These are phyloP conservation scores for Melinopterus prodromus DNA, from an alignment of 2,888 invertebrate genomes.

Conservation along the genomic window DNA sequence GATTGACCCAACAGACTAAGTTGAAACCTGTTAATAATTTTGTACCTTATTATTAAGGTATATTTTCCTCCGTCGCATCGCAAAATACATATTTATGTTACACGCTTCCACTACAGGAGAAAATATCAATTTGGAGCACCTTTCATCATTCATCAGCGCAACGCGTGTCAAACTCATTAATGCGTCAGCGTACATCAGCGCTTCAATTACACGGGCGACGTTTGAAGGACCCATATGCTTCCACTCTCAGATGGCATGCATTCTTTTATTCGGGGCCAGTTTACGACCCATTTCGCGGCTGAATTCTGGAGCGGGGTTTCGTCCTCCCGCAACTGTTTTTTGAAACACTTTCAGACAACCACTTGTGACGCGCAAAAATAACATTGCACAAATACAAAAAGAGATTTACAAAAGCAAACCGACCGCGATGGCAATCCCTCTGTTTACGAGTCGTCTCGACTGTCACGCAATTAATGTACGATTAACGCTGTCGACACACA, in stretches of 20 bases:
- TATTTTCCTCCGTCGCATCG: too few relatives aligned
- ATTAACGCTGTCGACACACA: neutral
- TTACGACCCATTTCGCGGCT: constrained; percentile 17
- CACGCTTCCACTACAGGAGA: neutral
- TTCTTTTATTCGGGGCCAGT: neutral
- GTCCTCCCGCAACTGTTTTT: constrained; percentile 12
- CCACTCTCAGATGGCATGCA: neutral
- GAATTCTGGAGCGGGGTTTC: constrained; percentile 20
- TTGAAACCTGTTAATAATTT: too few relatives aligned
- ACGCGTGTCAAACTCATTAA: neutral
- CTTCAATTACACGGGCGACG: neutral
- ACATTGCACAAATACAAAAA: constrained; percentile 19
- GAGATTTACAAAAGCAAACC: constrained; percentile 10
- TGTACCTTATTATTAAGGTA: too few relatives aligned
- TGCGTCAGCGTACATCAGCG: neutral
- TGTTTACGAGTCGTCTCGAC: neutral
- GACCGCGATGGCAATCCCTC: neutral
- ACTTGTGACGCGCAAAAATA: constrained; percentile 11
- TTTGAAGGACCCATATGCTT: constrained; percentile 4
- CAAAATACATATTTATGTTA: neutral
- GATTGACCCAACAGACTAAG: too few relatives aligned
- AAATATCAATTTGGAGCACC: constrained; percentile 4
- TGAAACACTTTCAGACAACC: constrained; percentile 7
- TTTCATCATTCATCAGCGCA: constrained; percentile 4
- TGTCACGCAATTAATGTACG: neutral